Percentiles rank a stretch among this genome's conserved stretches.
These are phyloP conservation scores for Calosoma granatense DNA, from an alignment of 1,140 invertebrate species.

Conservation along the genomic window DNA sequence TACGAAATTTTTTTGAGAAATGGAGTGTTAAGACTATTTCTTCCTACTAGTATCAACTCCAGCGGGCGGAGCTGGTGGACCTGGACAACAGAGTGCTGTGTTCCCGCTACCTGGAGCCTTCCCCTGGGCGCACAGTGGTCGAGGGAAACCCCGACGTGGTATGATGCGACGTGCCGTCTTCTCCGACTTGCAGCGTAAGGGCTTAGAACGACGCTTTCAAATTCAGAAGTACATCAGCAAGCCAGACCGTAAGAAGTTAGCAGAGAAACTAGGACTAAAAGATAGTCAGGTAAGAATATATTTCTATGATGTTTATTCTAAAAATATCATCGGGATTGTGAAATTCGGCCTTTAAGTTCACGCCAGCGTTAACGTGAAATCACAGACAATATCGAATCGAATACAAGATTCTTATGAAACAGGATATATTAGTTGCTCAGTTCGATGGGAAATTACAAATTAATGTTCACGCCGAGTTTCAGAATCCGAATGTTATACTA, in stretches of 20 bases:
- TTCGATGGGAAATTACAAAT: no score
- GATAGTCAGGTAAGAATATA: conserved; percentile 73
- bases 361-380: no score
- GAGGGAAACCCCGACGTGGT: conserved; percentile 77
- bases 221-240: conserved; percentile 98
- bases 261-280: conserved; percentile 89
- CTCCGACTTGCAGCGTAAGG: conserved; percentile 87
- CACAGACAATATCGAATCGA: no score
- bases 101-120: conserved; percentile 62
- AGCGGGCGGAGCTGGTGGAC: conserved; percentile 32
- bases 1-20: no score
- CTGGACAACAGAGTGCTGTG: conserved; percentile 40
- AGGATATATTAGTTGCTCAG: no score
- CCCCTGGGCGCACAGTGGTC: conserved; percentile 66
- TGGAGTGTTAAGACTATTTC: no score
- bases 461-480: no score
- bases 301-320: neutral
- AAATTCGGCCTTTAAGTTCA: no score
- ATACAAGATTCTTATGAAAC: no score
- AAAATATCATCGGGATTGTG: conserved; percentile 9
- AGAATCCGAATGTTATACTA: no score
- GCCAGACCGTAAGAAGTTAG: conserved; percentile 90
- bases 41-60: conserved; percentile 25
- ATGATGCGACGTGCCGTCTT: conserved; percentile 91
- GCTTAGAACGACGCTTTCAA: conserved; percentile 88